These are phyloP conservation scores for Galemys pyrenaicus DNA, from an alignment of 2,113 vertebrate species.

Conservation along the genomic window DNA sequence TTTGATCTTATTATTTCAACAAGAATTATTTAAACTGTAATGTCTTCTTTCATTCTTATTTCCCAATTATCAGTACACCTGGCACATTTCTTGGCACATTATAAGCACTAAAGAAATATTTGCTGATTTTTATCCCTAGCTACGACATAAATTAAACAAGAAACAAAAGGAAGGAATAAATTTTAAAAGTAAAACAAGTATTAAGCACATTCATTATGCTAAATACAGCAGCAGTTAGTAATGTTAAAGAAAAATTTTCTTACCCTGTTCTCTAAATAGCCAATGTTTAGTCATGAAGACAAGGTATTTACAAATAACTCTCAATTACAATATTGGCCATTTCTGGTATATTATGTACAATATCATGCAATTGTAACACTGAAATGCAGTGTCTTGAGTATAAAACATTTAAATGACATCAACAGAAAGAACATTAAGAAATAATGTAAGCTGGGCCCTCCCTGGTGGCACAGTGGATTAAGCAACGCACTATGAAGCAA, in stretches of 20 bases:
- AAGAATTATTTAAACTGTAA: conserved; percentile 26
- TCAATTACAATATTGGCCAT: not conserved
- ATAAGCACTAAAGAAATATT: conserved; percentile 11
- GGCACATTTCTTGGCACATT: not conserved
- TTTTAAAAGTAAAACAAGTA: conserved; percentile 32
- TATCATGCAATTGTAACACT: conserved; percentile 4
- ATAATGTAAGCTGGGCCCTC: not conserved
- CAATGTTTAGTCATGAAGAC: not conserved
- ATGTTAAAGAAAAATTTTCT: conserved; percentile 19
- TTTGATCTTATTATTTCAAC: not conserved
- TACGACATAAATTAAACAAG: not conserved
- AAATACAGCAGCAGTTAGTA: not conserved
- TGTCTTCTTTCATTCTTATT: not conserved
- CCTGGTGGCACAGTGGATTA: no score
- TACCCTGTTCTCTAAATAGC: conserved; percentile 15
- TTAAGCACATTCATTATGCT: conserved; percentile 5
- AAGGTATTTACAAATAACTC: conserved; percentile 33
- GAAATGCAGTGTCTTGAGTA: not conserved
- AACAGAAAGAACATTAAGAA: not conserved
- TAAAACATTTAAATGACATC: conserved; percentile 31
- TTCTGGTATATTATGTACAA: not conserved
- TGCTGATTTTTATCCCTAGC: not conserved
- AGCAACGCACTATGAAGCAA: no score
- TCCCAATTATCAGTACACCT: not conserved
- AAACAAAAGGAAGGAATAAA: not conserved